These are phyloP conservation scores for Parnassius smintheus DNA, from an alignment of 2,888 invertebrate genomes.

Conservation along the genomic window DNA sequence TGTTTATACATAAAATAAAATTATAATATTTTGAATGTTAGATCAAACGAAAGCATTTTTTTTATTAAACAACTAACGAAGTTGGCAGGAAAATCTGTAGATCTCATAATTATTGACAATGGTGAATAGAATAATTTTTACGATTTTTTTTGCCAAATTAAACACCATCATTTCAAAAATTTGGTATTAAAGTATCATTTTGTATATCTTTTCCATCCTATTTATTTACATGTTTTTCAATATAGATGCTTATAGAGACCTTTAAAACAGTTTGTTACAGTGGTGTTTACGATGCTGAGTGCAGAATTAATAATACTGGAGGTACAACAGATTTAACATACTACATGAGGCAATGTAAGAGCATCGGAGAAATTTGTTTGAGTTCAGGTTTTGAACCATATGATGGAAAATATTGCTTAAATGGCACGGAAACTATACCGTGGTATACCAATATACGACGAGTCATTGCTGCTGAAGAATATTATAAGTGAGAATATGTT, in stretches of 20 bases:
- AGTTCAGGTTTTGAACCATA: conserved; percentile 55
- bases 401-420: conserved; percentile 71
- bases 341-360: conserved; percentile 73
- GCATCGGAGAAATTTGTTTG: conserved; percentile 74
- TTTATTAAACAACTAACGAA: too few relatives aligned
- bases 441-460: conserved; percentile 79
- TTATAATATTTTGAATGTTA: too few relatives aligned
- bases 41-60: too few relatives aligned
- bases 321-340: conserved; percentile 66
- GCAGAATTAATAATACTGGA: conserved; percentile 64
- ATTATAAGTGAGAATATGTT: conserved; percentile 80
- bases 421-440: conserved; percentile 52
- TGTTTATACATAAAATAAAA: too few relatives aligned
- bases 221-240: too few relatives aligned
- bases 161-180: too few relatives aligned
- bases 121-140: too few relatives aligned
- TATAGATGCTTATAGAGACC: not conserved
- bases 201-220: too few relatives aligned
- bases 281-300: conserved; percentile 80
- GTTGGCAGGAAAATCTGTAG: too few relatives aligned
- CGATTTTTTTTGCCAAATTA: too few relatives aligned
- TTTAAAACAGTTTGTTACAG: conserved; percentile 83
- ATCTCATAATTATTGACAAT: too few relatives aligned
- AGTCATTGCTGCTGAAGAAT: conserved; percentile 83
- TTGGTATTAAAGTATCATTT: too few relatives aligned